Evolutionary conservation across 2,888 invertebrate species (phyloP).

Genomic region (Yponomeuta evonymella): DNA sequence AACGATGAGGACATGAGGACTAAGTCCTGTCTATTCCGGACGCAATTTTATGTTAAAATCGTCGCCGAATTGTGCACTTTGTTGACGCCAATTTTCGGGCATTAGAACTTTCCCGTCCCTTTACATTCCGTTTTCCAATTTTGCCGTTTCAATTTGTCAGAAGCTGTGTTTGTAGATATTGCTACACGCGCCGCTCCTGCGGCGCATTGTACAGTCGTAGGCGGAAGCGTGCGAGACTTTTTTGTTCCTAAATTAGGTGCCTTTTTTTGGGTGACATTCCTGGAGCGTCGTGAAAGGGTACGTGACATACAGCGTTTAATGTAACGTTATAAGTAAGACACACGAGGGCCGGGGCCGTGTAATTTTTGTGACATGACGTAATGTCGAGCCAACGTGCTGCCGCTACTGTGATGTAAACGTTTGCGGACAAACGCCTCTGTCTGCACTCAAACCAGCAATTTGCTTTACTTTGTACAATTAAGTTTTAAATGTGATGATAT

Average conservation of each 20-base stretch:
- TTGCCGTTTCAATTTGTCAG: neutral
- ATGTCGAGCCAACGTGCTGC: neutral
- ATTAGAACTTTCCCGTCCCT: neutral
- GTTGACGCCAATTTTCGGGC: neutral
- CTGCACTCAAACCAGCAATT: neutral
- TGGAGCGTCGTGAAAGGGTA: neutral
- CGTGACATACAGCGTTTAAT: neutral
- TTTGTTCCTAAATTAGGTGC: neutral
- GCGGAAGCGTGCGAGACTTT: neutral
- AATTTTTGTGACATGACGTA: slow-evolving; percentile 6
- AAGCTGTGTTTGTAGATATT: neutral
- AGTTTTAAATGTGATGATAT: neutral
- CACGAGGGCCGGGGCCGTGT: neutral
- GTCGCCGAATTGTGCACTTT: neutral
- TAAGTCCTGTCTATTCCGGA: neutral
- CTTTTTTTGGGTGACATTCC: neutral
- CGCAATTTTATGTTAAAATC: neutral
- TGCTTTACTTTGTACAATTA: slow-evolving; percentile 6
- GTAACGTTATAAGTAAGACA: slow-evolving; percentile 9
- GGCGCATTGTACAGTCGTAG: no score
- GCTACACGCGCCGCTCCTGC: neutral
- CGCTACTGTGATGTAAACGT: neutral
- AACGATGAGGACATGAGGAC: neutral
- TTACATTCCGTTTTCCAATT: neutral
- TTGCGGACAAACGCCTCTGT: neutral